Percentiles rank a stretch among this genome's conserved stretches.
Conservation (phyloP, 2,797 vertebrate genomes). For the Poeciliopsis gracilis region DNA sequence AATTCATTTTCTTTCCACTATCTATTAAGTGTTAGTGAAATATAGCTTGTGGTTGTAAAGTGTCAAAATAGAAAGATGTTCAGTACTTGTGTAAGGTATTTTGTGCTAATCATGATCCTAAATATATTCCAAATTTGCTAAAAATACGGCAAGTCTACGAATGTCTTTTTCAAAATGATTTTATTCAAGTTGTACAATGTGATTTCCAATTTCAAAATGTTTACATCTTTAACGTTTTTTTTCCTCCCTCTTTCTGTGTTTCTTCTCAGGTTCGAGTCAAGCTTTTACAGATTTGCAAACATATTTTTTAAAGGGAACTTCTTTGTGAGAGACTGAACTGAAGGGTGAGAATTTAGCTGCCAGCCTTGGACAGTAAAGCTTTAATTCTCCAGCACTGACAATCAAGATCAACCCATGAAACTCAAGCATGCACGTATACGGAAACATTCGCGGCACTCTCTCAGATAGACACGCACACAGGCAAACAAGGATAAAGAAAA, state of each 20-base stretch:
- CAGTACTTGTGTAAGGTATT: not conserved
- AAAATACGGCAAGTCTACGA: not conserved
- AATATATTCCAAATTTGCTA: not conserved
- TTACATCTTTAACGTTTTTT: constrained; percentile 16
- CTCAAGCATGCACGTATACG: constrained; percentile 57
- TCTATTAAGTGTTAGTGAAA: not conserved
- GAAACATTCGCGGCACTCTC: constrained; percentile 46
- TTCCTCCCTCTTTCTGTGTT: constrained; percentile 26
- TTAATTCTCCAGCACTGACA: constrained; percentile 89
- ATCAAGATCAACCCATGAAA: constrained; percentile 81
- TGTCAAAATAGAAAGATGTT: not conserved
- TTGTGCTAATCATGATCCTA: not conserved
- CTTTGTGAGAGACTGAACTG: constrained; percentile 78
- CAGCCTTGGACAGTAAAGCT: constrained; percentile 80
- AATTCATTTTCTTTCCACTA: not conserved
- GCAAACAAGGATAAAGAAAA: constrained; percentile 10
- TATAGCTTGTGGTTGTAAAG: not conserved
- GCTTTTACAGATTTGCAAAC: constrained; percentile 82
- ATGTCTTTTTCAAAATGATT: not conserved
- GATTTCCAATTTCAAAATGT: not conserved
- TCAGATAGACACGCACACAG: constrained; percentile 36
- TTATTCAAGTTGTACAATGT: not conserved
- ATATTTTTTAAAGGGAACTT: constrained; percentile 72
- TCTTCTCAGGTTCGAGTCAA: constrained; percentile 73
- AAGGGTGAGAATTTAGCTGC: constrained; percentile 82